phyloP scores from a whole-genome alignment of 1,140 invertebrate species.

The Macrobrachium nipponense region DNA sequence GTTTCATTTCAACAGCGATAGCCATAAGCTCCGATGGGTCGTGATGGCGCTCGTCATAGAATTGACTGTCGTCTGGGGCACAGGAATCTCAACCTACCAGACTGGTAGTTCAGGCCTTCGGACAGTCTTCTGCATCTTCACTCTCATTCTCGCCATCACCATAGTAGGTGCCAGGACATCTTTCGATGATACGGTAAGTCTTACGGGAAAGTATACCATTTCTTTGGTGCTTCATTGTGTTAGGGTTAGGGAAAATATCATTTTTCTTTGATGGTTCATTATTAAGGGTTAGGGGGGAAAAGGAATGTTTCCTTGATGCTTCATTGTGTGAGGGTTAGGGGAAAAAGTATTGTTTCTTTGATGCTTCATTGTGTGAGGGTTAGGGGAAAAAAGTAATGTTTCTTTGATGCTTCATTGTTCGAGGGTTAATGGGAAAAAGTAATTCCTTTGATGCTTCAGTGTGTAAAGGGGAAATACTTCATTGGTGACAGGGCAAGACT shows the following conservation, averaged over 20 bases:
- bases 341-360: no score
- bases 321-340: no score
- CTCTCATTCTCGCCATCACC: slow-evolving; percentile 55
- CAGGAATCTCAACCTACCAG: slow-evolving; percentile 20
- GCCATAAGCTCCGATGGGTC: slow-evolving; percentile 50
- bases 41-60: slow-evolving; percentile 40
- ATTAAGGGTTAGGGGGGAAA: no score
- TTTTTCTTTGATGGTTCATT: background rate
- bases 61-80: slow-evolving; percentile 17
- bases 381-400: background rate
- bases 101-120: background rate
- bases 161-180: slow-evolving; percentile 53
- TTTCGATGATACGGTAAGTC: slow-evolving; percentile 60
- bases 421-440: no score
- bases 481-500: no score
- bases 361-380: background rate
- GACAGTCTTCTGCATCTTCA: slow-evolving; percentile 36
- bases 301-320: no score
- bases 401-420: no score
- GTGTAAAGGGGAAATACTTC: no score
- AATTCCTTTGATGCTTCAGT: no score
- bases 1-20: slow-evolving; percentile 16
- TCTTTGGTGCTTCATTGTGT: background rate
- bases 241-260: background rate
- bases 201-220: background rate